A percentile compares a stretch with the other conserved stretches of the same genome.
phyloP scores from a whole-genome alignment of 1,140 invertebrate species.

The Eupristina koningsbergeri region DNA sequence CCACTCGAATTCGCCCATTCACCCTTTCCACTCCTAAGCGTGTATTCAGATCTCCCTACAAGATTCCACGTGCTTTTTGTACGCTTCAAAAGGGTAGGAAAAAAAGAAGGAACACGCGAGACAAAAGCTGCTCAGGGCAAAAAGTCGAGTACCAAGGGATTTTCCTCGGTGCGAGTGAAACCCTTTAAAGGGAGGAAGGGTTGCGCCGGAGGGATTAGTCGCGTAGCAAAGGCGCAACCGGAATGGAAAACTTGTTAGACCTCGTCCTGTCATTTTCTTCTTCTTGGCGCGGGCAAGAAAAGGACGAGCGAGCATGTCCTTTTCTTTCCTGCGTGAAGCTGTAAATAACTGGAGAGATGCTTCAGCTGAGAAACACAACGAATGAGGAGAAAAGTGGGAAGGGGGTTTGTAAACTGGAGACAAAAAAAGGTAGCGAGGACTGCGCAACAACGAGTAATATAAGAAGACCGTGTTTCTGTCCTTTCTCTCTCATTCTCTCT shows the following conservation, averaged over 20 bases:
- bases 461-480: not conserved
- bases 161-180: constrained; percentile 3
- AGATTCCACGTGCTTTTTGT: not conserved
- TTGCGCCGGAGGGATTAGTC: constrained; percentile 5
- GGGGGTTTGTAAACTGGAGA: constrained; percentile 13
- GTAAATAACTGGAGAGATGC: constrained; percentile 23
- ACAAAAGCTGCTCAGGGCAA: constrained; percentile 25
- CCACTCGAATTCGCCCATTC: not conserved
- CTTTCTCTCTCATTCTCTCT: not conserved
- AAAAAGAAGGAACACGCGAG: not conserved
- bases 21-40: too few relatives aligned
- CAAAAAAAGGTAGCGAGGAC: not conserved
- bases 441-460: constrained; percentile 18
- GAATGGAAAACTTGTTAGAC: constrained; percentile 44
- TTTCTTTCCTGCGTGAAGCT: not conserved
- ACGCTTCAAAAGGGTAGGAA: not conserved
- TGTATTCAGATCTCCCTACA: constrained; percentile 1
- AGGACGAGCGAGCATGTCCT: constrained; percentile 27
- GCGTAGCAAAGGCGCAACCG: too few relatives aligned
- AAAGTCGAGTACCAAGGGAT: constrained; percentile 20
- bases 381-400: constrained; percentile 9
- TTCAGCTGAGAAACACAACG: not conserved
- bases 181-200: constrained; percentile 7
- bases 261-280: constrained; percentile 33
- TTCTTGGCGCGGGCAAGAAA: constrained; percentile 29